Conservation (phyloP, 1,140 invertebrate species). For the Drosophila chauvacae region DNA sequence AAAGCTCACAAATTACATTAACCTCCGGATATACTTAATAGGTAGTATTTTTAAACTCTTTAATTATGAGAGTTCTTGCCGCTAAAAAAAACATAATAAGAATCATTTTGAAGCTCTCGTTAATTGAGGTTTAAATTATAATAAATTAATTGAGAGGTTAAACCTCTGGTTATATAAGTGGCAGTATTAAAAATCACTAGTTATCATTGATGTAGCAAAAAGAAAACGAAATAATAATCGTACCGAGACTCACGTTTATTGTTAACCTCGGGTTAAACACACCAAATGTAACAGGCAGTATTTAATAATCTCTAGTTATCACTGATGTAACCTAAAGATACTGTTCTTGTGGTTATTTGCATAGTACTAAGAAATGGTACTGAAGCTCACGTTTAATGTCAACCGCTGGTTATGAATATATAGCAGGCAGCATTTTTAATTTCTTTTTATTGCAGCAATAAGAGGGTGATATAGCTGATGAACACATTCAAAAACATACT, state of each 20-base stretch:
- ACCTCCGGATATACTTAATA: too few species aligned
- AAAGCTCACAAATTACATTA: too few species aligned
- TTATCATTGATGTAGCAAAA: too few species aligned
- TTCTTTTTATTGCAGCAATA: background rate
- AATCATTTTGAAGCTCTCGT: too few species aligned
- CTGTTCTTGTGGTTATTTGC: background rate
- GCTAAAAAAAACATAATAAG: too few species aligned
- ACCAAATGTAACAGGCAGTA: background rate
- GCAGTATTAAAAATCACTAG: too few species aligned
- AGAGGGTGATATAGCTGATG: background rate
- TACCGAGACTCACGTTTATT: background rate
- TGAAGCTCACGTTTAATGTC: background rate
- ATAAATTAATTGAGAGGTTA: too few species aligned
- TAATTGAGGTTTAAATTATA: too few species aligned
- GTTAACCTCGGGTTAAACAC: background rate
- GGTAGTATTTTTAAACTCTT: too few species aligned
- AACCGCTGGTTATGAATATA: background rate
- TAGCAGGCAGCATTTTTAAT: background rate
- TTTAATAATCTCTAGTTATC: background rate
- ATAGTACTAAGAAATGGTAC: background rate
- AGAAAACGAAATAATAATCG: background rate
- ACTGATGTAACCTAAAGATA: background rate
- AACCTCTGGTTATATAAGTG: too few species aligned
- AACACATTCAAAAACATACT: background rate
- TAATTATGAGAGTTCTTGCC: too few species aligned